Evolutionary conservation across 2,797 vertebrate genomes (phyloP).

Genomic region (Halcyon smyrnensis): DNA sequence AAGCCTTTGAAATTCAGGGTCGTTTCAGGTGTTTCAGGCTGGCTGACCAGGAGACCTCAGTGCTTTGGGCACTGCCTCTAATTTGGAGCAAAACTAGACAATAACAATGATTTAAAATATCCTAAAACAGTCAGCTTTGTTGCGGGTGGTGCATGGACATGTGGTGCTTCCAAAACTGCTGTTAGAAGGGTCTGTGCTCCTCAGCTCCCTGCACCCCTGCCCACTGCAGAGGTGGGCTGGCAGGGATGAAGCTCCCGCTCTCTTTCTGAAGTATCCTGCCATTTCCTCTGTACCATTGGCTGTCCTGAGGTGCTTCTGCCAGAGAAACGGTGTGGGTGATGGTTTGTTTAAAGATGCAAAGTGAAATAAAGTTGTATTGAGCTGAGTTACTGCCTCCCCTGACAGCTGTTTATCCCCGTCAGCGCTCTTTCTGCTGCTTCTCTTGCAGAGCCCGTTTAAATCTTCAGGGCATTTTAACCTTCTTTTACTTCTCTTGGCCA

Average conservation of each 20-base stretch:
- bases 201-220: accelerated
- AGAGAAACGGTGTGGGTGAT: neutral
- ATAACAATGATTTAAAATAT: neutral
- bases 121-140: neutral
- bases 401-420: neutral
- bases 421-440: neutral
- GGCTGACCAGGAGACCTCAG: neutral
- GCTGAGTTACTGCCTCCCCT: neutral
- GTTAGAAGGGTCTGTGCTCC: neutral
- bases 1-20: neutral
- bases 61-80: neutral
- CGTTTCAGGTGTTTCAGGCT: neutral
- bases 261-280: neutral
- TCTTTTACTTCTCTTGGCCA: neutral
- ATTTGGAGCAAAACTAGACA: neutral
- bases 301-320: neutral
- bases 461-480: neutral
- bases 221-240: neutral
- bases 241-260: neutral
- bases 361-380: neutral
- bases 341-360: neutral
- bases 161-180: neutral
- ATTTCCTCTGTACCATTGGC: neutral
- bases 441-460: neutral
- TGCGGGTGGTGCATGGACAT: neutral